phyloP scores from a whole-genome alignment of 30 jellyfish, hydroid and myxozoan genomes.

The Calvadosia cruxmelitensis region DNA sequence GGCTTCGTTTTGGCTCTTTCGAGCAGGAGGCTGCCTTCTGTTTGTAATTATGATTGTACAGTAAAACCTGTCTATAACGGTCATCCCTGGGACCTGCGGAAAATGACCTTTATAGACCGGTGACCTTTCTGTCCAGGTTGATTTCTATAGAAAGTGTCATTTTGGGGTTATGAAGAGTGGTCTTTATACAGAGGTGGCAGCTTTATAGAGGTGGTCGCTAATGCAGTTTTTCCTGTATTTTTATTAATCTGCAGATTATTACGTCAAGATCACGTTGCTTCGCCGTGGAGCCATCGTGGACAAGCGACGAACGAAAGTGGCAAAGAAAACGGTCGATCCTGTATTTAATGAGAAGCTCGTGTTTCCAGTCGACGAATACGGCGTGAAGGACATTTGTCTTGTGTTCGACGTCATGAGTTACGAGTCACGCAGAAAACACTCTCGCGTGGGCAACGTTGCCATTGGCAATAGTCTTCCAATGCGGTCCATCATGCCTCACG shows the following conservation, averaged over 20 bases:
- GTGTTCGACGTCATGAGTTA: slow-evolving; percentile 72
- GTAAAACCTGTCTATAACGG: too few species aligned
- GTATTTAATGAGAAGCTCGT: slow-evolving; percentile 77
- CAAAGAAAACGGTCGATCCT: slow-evolving; percentile 67
- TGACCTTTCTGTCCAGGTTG: neutral
- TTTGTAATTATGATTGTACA: too few species aligned
- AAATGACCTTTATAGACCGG: too few species aligned
- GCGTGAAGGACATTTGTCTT: slow-evolving; percentile 38
- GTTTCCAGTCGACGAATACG: slow-evolving; percentile 39
- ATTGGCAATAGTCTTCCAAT: slow-evolving; percentile 43
- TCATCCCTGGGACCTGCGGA: too few species aligned
- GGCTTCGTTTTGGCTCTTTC: too few species aligned
- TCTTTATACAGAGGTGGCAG: too few species aligned
- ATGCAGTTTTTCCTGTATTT: neutral
- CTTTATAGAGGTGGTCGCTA: too few species aligned
- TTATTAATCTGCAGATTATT: slow-evolving; percentile 36
- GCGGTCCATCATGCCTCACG: slow-evolving; percentile 28
- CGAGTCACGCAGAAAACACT: slow-evolving; percentile 73
- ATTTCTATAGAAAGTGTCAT: neutral
- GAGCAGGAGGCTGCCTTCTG: too few species aligned
- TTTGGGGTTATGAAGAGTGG: too few species aligned
- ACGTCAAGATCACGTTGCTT: slow-evolving; percentile 53
- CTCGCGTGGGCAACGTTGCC: slow-evolving; percentile 61
- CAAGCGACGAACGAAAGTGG: slow-evolving; percentile 71
- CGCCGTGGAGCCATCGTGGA: slow-evolving; percentile 46